Conservation (phyloP, 35 echinoderm and acorn worm genomes). For the Ptychodera flava region DNA sequence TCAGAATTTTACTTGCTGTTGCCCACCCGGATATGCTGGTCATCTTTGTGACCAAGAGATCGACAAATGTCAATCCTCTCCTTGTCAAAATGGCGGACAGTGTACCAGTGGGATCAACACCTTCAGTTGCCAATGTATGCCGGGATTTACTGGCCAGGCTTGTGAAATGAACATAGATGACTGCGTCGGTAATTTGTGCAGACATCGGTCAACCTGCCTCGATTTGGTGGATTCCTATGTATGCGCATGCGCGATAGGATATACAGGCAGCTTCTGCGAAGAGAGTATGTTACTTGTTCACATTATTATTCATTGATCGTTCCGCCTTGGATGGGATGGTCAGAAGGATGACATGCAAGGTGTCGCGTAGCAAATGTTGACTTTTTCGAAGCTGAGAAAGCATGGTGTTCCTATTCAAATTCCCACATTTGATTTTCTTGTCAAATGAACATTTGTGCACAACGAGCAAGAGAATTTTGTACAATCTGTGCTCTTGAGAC, state of each 20-base stretch:
- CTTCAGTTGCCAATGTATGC: constrained; percentile 7
- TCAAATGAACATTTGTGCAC: too few relatives aligned
- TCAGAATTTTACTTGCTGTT: constrained; percentile 18
- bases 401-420: too few relatives aligned
- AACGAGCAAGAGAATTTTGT: too few relatives aligned
- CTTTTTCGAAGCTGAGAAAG: too few relatives aligned
- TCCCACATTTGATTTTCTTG: too few relatives aligned
- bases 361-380: too few relatives aligned
- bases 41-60: neutral
- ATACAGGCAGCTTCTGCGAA: constrained; percentile 24
- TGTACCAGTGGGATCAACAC: constrained; percentile 9
- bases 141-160: constrained; percentile 6
- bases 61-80: constrained; percentile 8
- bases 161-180: constrained; percentile 32
- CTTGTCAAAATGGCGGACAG: constrained; percentile 17
- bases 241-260: constrained; percentile 2
- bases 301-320: too few relatives aligned
- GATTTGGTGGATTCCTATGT: neutral
- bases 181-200: neutral
- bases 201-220: neutral
- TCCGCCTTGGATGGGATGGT: too few relatives aligned
- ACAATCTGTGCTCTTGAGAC: too few relatives aligned
- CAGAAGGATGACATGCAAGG: too few relatives aligned
- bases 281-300: neutral
- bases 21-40: constrained; percentile 14